Conservation (phyloP, 1,140 invertebrate species). For the Drosophila erecta region DNA sequence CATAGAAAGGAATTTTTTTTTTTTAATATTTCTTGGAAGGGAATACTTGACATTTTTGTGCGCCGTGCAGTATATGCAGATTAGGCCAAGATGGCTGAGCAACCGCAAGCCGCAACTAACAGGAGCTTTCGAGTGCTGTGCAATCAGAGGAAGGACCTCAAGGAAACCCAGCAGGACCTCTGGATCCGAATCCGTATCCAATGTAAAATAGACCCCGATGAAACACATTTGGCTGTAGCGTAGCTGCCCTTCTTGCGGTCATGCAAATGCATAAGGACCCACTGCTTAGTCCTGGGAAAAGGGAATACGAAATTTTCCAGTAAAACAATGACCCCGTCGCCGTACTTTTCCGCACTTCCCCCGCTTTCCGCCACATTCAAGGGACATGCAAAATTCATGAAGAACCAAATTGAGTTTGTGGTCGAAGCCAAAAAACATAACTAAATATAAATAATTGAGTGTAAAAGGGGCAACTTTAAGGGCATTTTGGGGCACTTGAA, state of each 20-base stretch:
- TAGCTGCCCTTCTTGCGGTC: constrained; percentile 21
- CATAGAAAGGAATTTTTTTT: too few species aligned
- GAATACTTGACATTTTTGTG: constrained; percentile 43
- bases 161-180: constrained; percentile 3
- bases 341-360: background rate
- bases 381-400: constrained; percentile 51
- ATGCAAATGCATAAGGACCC: constrained; percentile 47
- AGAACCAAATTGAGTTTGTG: constrained; percentile 50
- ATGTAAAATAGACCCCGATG: constrained; percentile 8
- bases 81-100: constrained; percentile 30
- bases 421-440: constrained; percentile 47
- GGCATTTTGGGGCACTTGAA: constrained; percentile 20
- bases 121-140: constrained; percentile 52
- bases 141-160: constrained; percentile 37
- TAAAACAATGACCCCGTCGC: constrained; percentile 31
- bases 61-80: constrained; percentile 51
- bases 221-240: background rate
- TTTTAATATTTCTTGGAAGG: background rate
- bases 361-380: background rate
- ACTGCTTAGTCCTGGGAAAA: background rate
- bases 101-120: constrained; percentile 28
- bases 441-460: constrained; percentile 51
- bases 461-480: constrained; percentile 24
- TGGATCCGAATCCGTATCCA: background rate
- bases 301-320: constrained; percentile 26